Base-by-base conservation (phyloP, 2,113 vertebrate genomes). In the Arizona elegans region DNA sequence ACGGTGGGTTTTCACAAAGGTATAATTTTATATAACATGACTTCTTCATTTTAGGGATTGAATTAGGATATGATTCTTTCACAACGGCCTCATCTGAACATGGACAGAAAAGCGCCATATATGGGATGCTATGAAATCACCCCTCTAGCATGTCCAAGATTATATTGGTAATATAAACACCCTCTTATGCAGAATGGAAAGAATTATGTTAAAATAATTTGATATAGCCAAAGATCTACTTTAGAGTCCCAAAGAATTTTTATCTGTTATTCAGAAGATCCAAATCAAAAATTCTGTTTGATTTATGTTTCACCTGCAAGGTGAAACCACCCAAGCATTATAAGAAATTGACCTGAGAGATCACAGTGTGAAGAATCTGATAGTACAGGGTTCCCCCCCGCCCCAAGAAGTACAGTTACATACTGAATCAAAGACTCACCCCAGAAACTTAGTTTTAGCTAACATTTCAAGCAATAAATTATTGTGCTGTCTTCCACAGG, bases 381-480 rank as follows among this genome's bases (percentile, higher is more conserved):
- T 1, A 81, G 6, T 38, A 19, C n/a, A 75, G 12, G 15, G 11
- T 5, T n/a, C 2, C 2, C 0, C 0, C 12, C 24, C n/a, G n/a
- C 10, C 26, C 2, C 70, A 19, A 38, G 70, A 81, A 38, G 33
- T 81, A 43, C 17, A 7, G n/a, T 81, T 81, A 81, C 3, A 38
- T 8, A 81, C 8, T 81, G 75, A 81, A 81, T 81, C 33, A 81
- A 43, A 75, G 65, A 33, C n/a, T 17, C n/a, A 33, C 65, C 26
- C 65, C 65, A 75, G 12, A 75, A 75, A 81, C 8, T 43, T 81
- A 43, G 75, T 81, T 43, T 81, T 81, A 43, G 33, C 17, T 43
- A 81, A 81, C 8, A 81, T 81, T 81, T 81, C 75, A 81, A 81
- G 75, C 33, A 38, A 81, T 43, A 43, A 21, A 10, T 81, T 81